Evolutionary conservation across 2,797 vertebrate species (phyloP).

Genomic region (Gambusia yucatana): DNA sequence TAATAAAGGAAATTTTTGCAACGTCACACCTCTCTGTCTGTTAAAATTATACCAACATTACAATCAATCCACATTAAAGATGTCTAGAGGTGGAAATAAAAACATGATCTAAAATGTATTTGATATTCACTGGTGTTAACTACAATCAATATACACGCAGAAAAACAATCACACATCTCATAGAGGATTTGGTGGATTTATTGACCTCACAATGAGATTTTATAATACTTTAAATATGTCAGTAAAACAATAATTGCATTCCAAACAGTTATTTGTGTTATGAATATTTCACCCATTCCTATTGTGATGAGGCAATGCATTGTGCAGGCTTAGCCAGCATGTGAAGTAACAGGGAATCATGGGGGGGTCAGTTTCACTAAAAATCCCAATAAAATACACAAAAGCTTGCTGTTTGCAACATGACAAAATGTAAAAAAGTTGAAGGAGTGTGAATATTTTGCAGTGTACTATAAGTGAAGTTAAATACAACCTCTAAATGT

Average conservation of each 20-base stretch:
- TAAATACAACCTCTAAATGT: conserved; percentile 49
- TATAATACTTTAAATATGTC: neutral
- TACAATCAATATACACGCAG: conserved; percentile 71
- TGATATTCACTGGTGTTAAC: conserved; percentile 44
- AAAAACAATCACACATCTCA: conserved; percentile 60
- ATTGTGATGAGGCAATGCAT: neutral
- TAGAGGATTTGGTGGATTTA: conserved; percentile 54
- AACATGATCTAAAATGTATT: conserved; percentile 45
- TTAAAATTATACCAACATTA: conserved; percentile 11
- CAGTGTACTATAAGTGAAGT: neutral
- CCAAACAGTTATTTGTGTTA: neutral
- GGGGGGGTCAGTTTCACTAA: neutral
- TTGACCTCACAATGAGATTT: conserved; percentile 38
- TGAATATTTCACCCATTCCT: neutral
- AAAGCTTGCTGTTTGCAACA: neutral
- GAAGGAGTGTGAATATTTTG: neutral
- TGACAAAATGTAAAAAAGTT: neutral
- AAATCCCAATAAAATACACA: neutral
- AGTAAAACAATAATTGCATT: neutral
- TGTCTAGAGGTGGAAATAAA: conserved; percentile 29
- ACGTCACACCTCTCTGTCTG: neutral
- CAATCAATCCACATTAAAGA: conserved; percentile 27
- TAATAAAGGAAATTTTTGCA: conserved; percentile 10
- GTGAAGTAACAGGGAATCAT: too few relatives aligned
- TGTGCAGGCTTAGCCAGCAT: neutral